Evolutionary conservation across 2,888 invertebrate genomes (phyloP), one percentile per base, ranked within the genome.

Genomic region (Endotricha flammealis): DNA sequence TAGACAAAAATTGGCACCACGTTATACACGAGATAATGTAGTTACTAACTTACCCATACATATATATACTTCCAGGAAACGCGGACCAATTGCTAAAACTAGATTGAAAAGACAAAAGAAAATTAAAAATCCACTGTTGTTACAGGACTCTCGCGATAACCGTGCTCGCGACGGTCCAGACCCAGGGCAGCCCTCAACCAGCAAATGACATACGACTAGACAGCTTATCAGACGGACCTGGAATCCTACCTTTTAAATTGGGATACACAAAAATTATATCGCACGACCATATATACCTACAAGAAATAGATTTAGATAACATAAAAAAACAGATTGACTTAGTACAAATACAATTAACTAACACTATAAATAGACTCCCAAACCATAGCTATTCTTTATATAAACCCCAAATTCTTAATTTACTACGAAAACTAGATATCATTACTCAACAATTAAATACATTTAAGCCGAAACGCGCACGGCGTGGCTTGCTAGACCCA

Each of bases 1-100:
- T 9, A 22, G 57, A 8, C 48, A 53, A 25, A 56, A 56, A 28
- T 4, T 50, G 12, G 52, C 54, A 2, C 46, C 53, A 0, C 42
- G 54, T 1, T 56, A 39, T 10, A 54, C 49, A 0, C 47, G 44
- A 0, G 56, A 56, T 13, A 46, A 10, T 0, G 53, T 54, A 0
- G 4, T 56, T 10, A 48, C 48, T 0, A 39, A 55, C 17, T 25
- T 56, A 0, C 54, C 27, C 7, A 27, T 27, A 2, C 27, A 27
- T 12, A 11, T 4, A 12, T 12, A 10, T 7, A 27, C 27, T 0
- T 22, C 11, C 1, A 53, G 44, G 12, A 53, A 53, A 27, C 38
- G 39, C 1, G 48, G 48, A 0, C 46, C 49, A 2, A 34, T 53
- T 3, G 52, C 49, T 1, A 55, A 53, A 32, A 24, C 39, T 0